Conservation (phyloP, 1,140 invertebrate species). For the Sarcophaga peregrina region DNA sequence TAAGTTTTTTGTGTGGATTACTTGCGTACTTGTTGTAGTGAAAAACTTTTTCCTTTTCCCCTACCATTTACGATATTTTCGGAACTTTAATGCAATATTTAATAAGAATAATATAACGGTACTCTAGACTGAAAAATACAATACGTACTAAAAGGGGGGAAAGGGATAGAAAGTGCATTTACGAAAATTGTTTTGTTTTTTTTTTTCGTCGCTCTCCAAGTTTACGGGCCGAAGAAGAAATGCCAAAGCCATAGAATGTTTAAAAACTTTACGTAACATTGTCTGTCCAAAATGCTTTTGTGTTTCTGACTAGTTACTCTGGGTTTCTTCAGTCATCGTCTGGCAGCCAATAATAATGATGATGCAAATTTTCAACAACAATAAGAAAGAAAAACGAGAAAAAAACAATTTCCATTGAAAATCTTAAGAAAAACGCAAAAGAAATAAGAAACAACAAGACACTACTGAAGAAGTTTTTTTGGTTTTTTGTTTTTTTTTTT, state of each 20-base stretch:
- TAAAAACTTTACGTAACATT: background rate
- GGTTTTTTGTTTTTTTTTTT: too few relatives aligned
- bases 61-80: too few relatives aligned
- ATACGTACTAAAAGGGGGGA: too few relatives aligned
- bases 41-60: background rate
- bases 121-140: too few relatives aligned
- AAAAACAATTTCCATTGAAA: conserved; percentile 2
- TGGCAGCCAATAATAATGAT: conserved; percentile 59
- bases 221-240: background rate
- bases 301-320: background rate
- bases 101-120: too few relatives aligned
- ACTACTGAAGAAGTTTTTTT: conserved; percentile 14
- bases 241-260: background rate
- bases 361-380: conserved; percentile 60
- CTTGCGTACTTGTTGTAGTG: background rate
- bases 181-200: background rate
- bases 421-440: conserved; percentile 1
- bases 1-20: background rate
- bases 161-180: too few relatives aligned
- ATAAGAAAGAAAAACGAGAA: background rate
- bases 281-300: background rate
- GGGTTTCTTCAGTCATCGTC: conserved; percentile 33
- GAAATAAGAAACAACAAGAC: background rate
- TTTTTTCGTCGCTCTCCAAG: background rate
- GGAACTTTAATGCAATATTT: too few relatives aligned